Evolutionary conservation across 2,797 vertebrate genomes (phyloP), one percentile per base, ranked within the genome.

Genomic region (Phrynocephalus vlangalii): DNA sequence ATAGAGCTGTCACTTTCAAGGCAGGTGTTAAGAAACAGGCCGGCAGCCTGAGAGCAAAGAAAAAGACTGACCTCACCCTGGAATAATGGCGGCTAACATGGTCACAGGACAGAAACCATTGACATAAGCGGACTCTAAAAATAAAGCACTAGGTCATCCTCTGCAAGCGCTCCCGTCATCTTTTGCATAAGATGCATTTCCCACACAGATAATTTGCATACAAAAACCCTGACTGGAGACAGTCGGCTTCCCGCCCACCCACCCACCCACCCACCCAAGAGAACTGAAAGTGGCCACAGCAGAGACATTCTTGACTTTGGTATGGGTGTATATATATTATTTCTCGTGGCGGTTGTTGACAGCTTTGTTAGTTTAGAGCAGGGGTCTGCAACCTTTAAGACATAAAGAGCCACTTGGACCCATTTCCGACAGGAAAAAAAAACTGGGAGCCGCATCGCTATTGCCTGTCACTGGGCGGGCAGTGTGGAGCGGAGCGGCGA

Each of bases 1-100:
- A 97, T 97, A 97, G 98, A 98, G 98, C 98, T 98, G 98, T 99
- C 98, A 98, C 97, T 98, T 97, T 97, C 94, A 96, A 96, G 98
- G 98, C 99, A 99, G 98, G 98, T 99, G 98, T 97, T 93, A 95
- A 97, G 97, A 97, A 98, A 96, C 96, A 97, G 97, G 97, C 97
- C 94, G 95, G 91, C 90, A 50, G 97, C 97, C 97, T 86, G 92
- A 95, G 96, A 95, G 60, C 24, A 96, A 97, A 97, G 97, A 98
- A 98, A 96, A 96, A 97, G 97, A 96, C 97, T 99, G 98, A 99
- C 97, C 98, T 99, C 99, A 99, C 96, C 95, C 93, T 28, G 93
- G 96, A 99, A 98, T 97, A 97, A 98, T 97, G 98, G 97, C 95
- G 97, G 97, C 96, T 96, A 96, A 95, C 96, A 97, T 95, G 94